Evolutionary conservation across 2,888 invertebrate species (phyloP), one percentile per base, ranked within the genome.

Genomic region (Eupithecia exiguata): DNA sequence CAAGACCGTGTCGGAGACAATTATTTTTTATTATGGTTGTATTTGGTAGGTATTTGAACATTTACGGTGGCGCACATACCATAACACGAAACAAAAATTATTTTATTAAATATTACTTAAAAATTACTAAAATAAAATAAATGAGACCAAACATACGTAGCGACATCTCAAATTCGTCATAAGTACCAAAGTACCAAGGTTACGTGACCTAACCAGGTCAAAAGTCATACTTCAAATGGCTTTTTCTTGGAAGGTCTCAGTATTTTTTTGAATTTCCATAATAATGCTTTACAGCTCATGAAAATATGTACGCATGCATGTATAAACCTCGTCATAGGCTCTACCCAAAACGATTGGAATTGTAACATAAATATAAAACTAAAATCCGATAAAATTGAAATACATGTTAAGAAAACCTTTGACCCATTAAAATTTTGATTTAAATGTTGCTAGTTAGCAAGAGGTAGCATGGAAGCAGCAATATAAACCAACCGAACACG

Each of bases 161-260:
- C 58, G 1, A 58, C 21, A 25, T 58, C 10, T 21, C 58, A 58
- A 58, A 58, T 58, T 58, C 25, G 58, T 58, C 58, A 21, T 58
- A 46, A 18, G 46, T 18, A 46, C 46, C 46, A 40, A 53, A 53
- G 10, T 53, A 21, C 53, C 58, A 58, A 58, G 58, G 58, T 58
- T 25, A 58, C 58, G 14, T 58, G 58, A 58, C 58, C 58, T 58
- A 21, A 58, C 21, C 63, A 65, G 63, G 38, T 65, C 36, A 36
- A 21, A 36, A 65, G 63, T 38, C 63, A 65, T 38, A 65, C 63
- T 36, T 35, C 21, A 38, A 65, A 65, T 65, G 38, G n/a, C 38
- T 35, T n/a, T 36, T 65, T 65, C 63, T 65, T 36, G n/a, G 63
- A 65, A 65, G 25, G 21, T 25, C 58, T 58, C 25, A 25, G 58